A percentile compares a stretch with the other conserved stretches of the same genome.
Conservation (phyloP, 2,888 invertebrate species). For the Aspidiotus destructor region DNA sequence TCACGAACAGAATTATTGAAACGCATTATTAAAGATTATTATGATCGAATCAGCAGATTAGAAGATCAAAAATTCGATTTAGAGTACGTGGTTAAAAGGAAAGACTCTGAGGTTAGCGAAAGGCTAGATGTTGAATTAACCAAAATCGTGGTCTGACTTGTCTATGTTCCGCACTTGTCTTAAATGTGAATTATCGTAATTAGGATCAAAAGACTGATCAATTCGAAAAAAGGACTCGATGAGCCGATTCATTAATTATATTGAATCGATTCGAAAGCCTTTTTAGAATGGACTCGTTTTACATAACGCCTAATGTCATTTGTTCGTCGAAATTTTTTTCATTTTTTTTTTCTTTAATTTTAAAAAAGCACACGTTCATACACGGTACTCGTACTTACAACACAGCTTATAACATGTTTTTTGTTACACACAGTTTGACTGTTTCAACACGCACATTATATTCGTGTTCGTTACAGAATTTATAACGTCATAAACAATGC, state of each 20-base stretch:
- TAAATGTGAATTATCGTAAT: too few relatives aligned
- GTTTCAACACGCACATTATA: neutral
- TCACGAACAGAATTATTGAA: constrained; percentile 58
- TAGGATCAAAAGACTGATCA: too few relatives aligned
- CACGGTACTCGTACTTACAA: neutral
- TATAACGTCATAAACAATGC: neutral
- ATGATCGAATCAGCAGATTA: constrained; percentile 75
- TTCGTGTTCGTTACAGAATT: neutral
- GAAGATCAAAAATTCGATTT: constrained; percentile 96
- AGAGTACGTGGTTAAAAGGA: constrained; percentile 95
- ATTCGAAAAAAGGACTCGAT: neutral
- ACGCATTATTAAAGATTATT: constrained; percentile 71
- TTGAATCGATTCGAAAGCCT: neutral
- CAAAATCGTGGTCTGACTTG: neutral
- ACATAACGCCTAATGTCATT: neutral
- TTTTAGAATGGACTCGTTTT: neutral
- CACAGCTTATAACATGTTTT: constrained; percentile 21
- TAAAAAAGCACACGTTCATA: neutral
- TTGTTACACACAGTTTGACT: constrained; percentile 22
- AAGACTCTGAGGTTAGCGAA: constrained; percentile 53
- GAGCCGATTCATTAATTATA: neutral
- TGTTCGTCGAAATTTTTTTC: neutral
- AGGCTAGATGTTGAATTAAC: constrained; percentile 39
- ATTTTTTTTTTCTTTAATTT: neutral
- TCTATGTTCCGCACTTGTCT: too few relatives aligned